Evolutionary conservation across 2,888 invertebrate species (phyloP).

Genomic region (Dicyrtomina minuta): DNA sequence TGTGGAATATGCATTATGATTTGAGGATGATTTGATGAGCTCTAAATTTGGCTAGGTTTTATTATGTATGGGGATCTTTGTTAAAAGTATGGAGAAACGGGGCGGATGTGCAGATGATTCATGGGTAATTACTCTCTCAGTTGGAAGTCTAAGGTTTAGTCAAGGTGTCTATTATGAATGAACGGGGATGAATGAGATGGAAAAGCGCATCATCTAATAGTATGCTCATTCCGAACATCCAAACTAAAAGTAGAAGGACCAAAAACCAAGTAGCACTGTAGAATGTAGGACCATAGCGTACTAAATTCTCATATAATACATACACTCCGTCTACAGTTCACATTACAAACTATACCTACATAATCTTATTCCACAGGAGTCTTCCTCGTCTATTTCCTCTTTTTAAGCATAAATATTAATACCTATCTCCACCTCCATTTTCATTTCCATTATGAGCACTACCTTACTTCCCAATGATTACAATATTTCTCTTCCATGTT

Average conservation of each 20-base stretch:
- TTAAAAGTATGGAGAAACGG: slow-evolving; percentile 31
- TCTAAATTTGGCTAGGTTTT: slow-evolving; percentile 39
- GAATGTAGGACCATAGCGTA: too few relatives aligned
- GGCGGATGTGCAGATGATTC: slow-evolving; percentile 53
- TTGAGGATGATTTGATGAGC: slow-evolving; percentile 40
- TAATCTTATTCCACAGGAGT: not conserved
- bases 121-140: slow-evolving; percentile 54
- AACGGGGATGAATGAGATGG: slow-evolving; percentile 38
- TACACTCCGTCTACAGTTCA: not conserved
- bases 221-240: too few relatives aligned
- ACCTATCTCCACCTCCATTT: too few relatives aligned
- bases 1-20: slow-evolving; percentile 19
- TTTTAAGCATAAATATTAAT: too few relatives aligned
- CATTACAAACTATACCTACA: not conserved
- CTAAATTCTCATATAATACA: too few relatives aligned
- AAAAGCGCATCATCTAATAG: slow-evolving; percentile 35
- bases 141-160: slow-evolving; percentile 50
- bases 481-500: too few relatives aligned
- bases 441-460: too few relatives aligned
- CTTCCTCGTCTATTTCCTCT: too few relatives aligned
- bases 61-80: slow-evolving; percentile 17
- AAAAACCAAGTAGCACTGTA: not conserved
- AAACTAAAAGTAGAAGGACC: too few relatives aligned
- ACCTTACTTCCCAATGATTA: too few relatives aligned
- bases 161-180: slow-evolving; percentile 46